phyloP scores from a whole-genome alignment of 2,888 invertebrate species.

The Pantelozetes paolii region DNA sequence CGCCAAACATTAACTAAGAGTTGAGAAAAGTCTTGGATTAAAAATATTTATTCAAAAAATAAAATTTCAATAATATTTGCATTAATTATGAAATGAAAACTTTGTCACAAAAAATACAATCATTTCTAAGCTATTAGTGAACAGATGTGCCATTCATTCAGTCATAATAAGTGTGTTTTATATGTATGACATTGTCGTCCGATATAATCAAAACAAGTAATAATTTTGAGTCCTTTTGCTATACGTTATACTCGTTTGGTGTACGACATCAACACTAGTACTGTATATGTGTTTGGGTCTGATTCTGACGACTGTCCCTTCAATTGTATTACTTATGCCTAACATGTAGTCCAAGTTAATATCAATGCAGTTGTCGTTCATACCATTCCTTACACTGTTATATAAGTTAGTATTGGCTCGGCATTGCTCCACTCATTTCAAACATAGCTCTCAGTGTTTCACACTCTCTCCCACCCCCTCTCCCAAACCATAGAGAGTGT shows the following conservation, averaged over 20 bases:
- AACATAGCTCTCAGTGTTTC: constrained; percentile 30
- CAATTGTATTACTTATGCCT: constrained; percentile 3
- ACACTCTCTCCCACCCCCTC: constrained; percentile 15
- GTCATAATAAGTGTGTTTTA: neutral
- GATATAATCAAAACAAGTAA: neutral
- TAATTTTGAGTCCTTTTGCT: neutral
- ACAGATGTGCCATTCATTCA: neutral
- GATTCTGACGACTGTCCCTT: neutral
- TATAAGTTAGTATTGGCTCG: neutral
- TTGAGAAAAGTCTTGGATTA: no score
- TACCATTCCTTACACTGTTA: neutral
- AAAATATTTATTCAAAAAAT: no score
- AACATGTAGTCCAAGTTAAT: neutral
- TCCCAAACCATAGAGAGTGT: neutral
- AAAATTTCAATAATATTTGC: no score
- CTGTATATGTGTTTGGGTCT: neutral
- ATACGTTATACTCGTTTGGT: neutral
- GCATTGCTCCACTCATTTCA: neutral
- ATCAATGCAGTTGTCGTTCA: constrained; percentile 3
- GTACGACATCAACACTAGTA: neutral
- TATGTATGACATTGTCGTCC: neutral
- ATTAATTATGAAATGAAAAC: neutral
- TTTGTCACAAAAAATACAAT: neutral
- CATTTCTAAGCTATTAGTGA: neutral
- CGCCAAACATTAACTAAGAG: neutral